Conservation (phyloP, 2,113 vertebrate genomes). For the Thermophis baileyi region DNA sequence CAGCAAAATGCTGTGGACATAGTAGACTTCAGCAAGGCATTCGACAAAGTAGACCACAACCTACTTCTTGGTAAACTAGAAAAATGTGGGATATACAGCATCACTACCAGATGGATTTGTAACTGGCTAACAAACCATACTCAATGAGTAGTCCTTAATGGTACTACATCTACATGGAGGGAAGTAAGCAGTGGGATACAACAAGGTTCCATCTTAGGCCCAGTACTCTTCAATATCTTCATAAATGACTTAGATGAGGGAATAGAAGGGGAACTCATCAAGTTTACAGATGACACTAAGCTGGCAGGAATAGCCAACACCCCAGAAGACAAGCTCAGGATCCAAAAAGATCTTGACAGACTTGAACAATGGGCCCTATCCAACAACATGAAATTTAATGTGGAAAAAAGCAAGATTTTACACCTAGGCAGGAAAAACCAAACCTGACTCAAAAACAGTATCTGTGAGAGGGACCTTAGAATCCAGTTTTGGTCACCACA, state of each 20-base stretch:
- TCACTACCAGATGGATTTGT: not conserved
- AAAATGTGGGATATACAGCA: not conserved
- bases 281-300: not conserved
- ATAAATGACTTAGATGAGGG: not conserved
- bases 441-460: no score
- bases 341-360: not conserved
- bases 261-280: not conserved
- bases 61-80: not conserved
- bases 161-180: not conserved
- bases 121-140: not conserved
- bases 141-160: not conserved
- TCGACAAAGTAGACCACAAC: not conserved
- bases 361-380: no score
- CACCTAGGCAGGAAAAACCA: no score
- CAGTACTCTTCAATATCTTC: not conserved
- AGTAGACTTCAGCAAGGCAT: not conserved
- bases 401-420: no score
- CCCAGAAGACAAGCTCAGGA: not conserved
- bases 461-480: no score
- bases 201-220: not conserved
- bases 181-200: not conserved
- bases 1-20: not conserved
- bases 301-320: not conserved
- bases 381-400: no score
- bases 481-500: no score